These are phyloP conservation scores for Grapholita molesta DNA, from an alignment of 1,140 invertebrate species.

Conservation along the genomic window DNA sequence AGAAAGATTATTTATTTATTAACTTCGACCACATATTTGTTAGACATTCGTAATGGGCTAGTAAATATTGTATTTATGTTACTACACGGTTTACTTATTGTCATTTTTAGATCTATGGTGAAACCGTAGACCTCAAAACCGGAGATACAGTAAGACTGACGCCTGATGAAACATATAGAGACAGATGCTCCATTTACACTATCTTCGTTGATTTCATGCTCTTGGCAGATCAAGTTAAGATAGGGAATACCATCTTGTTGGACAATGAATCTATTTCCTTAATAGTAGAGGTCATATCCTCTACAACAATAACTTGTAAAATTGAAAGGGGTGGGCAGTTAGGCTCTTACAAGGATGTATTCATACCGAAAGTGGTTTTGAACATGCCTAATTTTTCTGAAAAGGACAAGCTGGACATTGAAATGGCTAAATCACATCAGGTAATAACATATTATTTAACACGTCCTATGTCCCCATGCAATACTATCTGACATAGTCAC, in stretches of 20 bases:
- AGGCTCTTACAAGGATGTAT: conserved; percentile 79
- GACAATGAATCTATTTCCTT: conserved; percentile 90
- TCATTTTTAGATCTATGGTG: conserved; percentile 69
- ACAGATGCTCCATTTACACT: conserved; percentile 83
- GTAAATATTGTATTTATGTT: conserved; percentile 13
- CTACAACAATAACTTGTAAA: conserved; percentile 75
- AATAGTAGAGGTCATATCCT: conserved; percentile 82
- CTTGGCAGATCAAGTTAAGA: conserved; percentile 85
- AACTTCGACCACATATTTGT: no score
- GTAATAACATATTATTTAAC: no score
- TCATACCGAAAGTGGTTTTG: conserved; percentile 86
- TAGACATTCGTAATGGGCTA: no score
- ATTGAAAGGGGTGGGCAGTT: conserved; percentile 75
- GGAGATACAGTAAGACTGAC: conserved; percentile 85
- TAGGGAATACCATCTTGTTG: conserved; percentile 83
- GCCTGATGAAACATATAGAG: conserved; percentile 84
- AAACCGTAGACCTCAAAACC: conserved; percentile 78
- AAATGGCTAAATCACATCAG: conserved; percentile 85
- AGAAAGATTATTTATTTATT: no score
- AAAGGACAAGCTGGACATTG: conserved; percentile 86
- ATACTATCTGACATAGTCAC: no score
- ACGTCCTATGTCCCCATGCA: no score
- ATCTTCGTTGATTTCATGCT: conserved; percentile 91
- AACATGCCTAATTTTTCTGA: conserved; percentile 90
- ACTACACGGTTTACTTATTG: conserved; percentile 57